Percentiles rank a stretch among this genome's conserved stretches.
Conservation (phyloP, 2,797 vertebrate genomes). For the Crenuchus spilurus region DNA sequence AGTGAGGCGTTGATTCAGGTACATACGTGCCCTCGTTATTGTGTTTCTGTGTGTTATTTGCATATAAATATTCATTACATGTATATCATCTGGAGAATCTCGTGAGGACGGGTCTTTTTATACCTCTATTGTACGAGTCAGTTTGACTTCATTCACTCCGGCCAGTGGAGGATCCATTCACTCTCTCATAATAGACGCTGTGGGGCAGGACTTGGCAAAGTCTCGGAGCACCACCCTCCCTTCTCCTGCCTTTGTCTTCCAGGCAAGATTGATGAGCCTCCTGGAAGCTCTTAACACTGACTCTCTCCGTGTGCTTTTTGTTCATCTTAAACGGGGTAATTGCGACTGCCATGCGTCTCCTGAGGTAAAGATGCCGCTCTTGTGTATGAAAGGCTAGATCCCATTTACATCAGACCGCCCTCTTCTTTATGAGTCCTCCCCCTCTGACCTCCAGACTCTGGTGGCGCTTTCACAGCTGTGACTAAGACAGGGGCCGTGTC, state of each 20-base stretch:
- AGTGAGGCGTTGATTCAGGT: conserved; percentile 98
- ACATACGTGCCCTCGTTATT: conserved; percentile 57
- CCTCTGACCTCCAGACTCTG: background rate
- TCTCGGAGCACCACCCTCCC: conserved; percentile 64
- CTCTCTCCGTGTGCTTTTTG: conserved; percentile 56
- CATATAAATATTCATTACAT: background rate
- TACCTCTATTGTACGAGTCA: conserved; percentile 56
- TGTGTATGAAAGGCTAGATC: conserved; percentile 44
- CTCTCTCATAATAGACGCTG: conserved; percentile 70
- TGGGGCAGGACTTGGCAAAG: conserved; percentile 72
- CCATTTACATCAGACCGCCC: conserved; percentile 46
- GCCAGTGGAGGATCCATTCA: conserved; percentile 68
- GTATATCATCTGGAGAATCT: conserved; percentile 15
- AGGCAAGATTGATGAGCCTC: conserved; percentile 78
- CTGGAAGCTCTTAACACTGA: conserved; percentile 69
- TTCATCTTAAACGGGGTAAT: conserved; percentile 65
- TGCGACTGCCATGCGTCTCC: conserved; percentile 58
- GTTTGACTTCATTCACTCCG: conserved; percentile 57
- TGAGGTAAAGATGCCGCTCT: conserved; percentile 59
- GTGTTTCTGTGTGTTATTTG: background rate
- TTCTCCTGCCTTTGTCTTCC: conserved; percentile 70
- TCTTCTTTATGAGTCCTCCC: conserved; percentile 35
- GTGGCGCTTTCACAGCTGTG: conserved; percentile 15
- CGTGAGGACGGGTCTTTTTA: conserved; percentile 49
- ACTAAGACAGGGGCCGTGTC: conserved; percentile 12